Evolutionary conservation across 2,797 vertebrate genomes (phyloP), one percentile per base, ranked within the genome.

Genomic region (Paedocypris micromegethes): DNA sequence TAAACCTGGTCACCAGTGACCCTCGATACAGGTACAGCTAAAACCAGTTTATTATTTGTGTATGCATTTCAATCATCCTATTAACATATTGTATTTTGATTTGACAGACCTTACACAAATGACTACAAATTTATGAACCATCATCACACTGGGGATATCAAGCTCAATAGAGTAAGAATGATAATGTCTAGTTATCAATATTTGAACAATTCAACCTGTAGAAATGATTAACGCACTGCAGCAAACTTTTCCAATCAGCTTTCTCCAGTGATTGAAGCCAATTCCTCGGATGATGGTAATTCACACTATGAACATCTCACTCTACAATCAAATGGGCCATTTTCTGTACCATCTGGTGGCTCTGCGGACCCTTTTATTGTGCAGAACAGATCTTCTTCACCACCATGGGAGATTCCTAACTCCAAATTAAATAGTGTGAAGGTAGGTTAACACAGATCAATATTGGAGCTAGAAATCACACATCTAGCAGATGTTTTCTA

Each of bases 1-100:
- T 91, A 75, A 85, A 70, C 59, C 83, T 95, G 46, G 84, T 85
- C 37, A 87, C 89, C 56, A 78, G 86, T 52, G 85, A 91, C 68
- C 49, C 78, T 41, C 70, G 74, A 5, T 79, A 73, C 76, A 92
- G 90, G 95, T 96, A 89, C 40, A 23, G 65, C 66, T 82, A 65
- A 40, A 9, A 4, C 40, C 9, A 0, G 2, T 3, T 51, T 59
- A 9, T 63, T 53, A 9, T 49, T 57, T 8, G 38, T 37, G 6
- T 9, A 60, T 47, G 6, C 44, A 4, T 52, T 7, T 5, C 23
- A 45, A 54, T 46, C 5, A 49, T 3, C 51, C 8, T 2, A 68
- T 51, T 49, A 40, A 47, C 46, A 9, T 45, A 38, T 78, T 75
- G 9, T 62, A 9, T 67, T 59, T 52, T 54, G n/a, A 74, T 39